A percentile compares a stretch with the other conserved stretches of the same genome.
Conservation (phyloP, 53 echinoderm and acorn worm species). For the Paelopatides confundens region DNA sequence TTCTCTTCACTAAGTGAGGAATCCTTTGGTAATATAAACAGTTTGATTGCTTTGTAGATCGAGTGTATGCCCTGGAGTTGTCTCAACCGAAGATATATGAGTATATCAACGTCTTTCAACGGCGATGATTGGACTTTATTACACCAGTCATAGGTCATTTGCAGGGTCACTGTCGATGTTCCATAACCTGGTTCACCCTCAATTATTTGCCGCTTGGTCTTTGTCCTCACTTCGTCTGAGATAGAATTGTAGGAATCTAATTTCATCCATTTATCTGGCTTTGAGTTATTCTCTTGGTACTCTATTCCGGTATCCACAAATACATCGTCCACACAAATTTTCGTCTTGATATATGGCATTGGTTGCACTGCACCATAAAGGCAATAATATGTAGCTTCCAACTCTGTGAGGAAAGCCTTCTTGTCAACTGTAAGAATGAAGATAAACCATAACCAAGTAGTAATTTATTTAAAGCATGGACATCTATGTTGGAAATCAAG, state of each 20-base stretch:
- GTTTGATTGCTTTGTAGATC: background rate
- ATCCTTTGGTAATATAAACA: background rate
- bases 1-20: background rate
- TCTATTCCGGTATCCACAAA: background rate
- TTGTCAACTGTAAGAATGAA: too few relatives aligned
- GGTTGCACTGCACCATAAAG: background rate
- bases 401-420: background rate
- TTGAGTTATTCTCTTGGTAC: background rate
- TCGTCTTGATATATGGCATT: background rate
- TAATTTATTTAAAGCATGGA: too few relatives aligned
- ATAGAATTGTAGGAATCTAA: background rate
- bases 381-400: background rate
- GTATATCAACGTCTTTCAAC: background rate
- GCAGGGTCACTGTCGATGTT: background rate
- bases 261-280: background rate
- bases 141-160: background rate
- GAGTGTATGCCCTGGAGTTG: background rate
- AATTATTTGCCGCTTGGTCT: background rate
- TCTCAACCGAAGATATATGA: background rate
- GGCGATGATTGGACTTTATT: background rate
- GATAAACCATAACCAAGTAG: too few relatives aligned
- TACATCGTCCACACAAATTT: background rate
- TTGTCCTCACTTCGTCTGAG: background rate
- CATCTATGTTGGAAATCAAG: too few relatives aligned
- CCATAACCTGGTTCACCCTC: conserved; percentile 6